Evolutionary conservation across 2,888 invertebrate species (phyloP), one percentile per base, ranked within the genome.

Genomic region (Rotaria socialis): DNA sequence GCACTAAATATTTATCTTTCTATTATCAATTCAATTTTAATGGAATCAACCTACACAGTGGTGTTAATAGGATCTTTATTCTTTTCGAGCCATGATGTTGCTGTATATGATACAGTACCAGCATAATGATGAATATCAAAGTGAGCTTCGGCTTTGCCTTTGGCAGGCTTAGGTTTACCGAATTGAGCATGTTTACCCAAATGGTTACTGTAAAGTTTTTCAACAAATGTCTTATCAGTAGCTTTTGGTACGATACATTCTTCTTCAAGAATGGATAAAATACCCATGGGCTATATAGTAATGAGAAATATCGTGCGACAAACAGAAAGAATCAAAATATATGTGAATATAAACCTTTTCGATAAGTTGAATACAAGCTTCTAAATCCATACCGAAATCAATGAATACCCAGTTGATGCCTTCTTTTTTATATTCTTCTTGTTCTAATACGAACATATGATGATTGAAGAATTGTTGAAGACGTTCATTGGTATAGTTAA

Each of bases 231-330:
- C 93, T 94, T 94, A 92, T 99, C 99, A 90, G 96, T 96, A 91
- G 98, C 98, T 94, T 99, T 99, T 92, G 99, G 99, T 95, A 99
- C 99, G 96, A 99, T 98, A 95, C 97, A 97, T 93, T 99, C 99
- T 94, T 99, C 99, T 93, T 99, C 99, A 94, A 99, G 96, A 93
- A 99, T 99, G 93, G 98, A 98, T 93, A 99, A 94, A 94, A 99
- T 96, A 94, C 99, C 99, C 96, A 99, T 96, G 91, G 99, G 99
- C 98, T 98, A 93, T 98, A 93, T 10, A 87, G 4, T 50, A 50
- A 50, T 11, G 50, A 50, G 14, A 8, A 50, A 50, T 50, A 4
- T 50, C 5, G 50, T 11, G 50, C 8, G 50, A 11, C 5, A 50
- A 50, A 50, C 8, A 14, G 14, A 50, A 50, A 50, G 10, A 11